Evolutionary conservation across 2,797 vertebrate species (phyloP).

Genomic region (Tinamus major): DNA sequence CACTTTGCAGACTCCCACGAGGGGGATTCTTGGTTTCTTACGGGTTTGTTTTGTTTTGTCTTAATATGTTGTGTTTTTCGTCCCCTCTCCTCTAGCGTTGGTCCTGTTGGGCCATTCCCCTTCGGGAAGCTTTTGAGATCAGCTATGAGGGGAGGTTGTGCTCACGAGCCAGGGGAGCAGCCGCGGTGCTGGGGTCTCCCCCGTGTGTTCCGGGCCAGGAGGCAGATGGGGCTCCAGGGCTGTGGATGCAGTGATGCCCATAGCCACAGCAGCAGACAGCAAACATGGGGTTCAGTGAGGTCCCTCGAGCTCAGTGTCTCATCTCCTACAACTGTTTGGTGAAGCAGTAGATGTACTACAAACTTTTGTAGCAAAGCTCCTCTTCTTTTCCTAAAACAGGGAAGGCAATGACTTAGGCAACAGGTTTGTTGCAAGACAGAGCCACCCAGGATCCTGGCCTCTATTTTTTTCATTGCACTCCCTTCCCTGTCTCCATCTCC

Average conservation of each 20-base stretch:
- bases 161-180: background rate
- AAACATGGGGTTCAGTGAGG: background rate
- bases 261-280: background rate
- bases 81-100: background rate
- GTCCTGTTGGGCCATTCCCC: constrained; percentile 8
- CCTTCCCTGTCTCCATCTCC: background rate
- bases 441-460: background rate
- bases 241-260: fast-evolving
- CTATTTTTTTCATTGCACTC: fast-evolving
- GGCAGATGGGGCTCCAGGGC: background rate
- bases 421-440: background rate
- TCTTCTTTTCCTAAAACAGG: background rate
- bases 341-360: background rate
- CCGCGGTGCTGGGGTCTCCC: background rate
- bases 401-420: background rate
- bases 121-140: background rate
- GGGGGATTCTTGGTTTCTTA: constrained; percentile 57
- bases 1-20: constrained; percentile 42
- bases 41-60: constrained; percentile 44
- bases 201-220: background rate
- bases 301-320: background rate
- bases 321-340: background rate
- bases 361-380: background rate
- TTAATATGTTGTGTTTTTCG: constrained; percentile 27
- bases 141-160: background rate